These are phyloP conservation scores for Erinaceus europaeus DNA, from an alignment of 2,113 vertebrate species.

Conservation along the genomic window DNA sequence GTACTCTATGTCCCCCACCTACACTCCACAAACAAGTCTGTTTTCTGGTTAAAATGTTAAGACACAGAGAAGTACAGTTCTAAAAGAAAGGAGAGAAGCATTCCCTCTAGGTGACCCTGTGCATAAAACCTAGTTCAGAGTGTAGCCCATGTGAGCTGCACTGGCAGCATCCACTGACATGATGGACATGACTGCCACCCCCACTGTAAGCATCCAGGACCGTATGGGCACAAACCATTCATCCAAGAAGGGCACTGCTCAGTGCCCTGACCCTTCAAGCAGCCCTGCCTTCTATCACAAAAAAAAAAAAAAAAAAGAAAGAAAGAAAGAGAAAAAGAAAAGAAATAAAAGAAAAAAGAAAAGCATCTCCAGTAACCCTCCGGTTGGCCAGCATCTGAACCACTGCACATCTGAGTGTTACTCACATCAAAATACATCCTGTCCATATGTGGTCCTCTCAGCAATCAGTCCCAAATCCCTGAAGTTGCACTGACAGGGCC, in stretches of 20 bases:
- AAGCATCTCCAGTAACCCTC: not conserved
- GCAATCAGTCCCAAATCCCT: slow-evolving; percentile 66
- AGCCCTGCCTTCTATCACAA: not conserved
- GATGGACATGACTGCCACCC: not conserved
- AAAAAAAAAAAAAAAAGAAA: not conserved
- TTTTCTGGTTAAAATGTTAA: not conserved
- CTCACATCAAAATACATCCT: slow-evolving; percentile 49
- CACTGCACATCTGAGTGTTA: slow-evolving; percentile 1
- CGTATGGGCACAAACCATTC: not conserved
- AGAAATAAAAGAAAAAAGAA: not conserved
- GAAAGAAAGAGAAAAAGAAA: not conserved
- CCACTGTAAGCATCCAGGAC: not conserved
- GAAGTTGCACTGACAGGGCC: slow-evolving; percentile 84
- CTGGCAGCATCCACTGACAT: not conserved
- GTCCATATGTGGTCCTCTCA: slow-evolving; percentile 59
- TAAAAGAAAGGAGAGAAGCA: not conserved
- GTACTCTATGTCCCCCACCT: not conserved
- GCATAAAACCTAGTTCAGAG: not conserved
- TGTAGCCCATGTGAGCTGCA: not conserved
- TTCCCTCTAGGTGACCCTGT: not conserved
- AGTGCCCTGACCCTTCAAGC: not conserved
- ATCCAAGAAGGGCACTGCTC: not conserved
- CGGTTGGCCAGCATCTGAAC: not conserved
- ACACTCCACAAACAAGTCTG: too few species aligned
- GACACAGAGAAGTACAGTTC: not conserved